Evolutionary conservation across 2,888 invertebrate genomes (phyloP).

Genomic region (Leucozona laternaria): DNA sequence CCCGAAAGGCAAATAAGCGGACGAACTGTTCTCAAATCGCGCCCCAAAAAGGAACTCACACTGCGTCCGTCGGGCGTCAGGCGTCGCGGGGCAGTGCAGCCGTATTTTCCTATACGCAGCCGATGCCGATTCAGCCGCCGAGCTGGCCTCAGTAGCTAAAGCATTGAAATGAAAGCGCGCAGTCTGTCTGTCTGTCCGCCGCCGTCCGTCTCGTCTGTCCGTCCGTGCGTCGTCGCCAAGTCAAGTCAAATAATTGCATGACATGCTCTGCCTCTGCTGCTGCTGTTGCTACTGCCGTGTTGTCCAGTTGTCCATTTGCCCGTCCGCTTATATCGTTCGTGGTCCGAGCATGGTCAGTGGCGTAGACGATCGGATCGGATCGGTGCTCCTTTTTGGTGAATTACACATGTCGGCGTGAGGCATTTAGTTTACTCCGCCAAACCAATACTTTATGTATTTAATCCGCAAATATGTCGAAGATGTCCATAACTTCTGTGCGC

Average conservation of each 20-base stretch:
- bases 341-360: constrained; percentile 49
- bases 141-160: constrained; percentile 28
- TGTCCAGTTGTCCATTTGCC: constrained; percentile 41
- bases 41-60: constrained; percentile 74
- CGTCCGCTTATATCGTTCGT: constrained; percentile 34
- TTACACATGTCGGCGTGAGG: constrained; percentile 74
- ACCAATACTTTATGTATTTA: constrained; percentile 61
- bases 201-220: background rate
- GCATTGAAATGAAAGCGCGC: constrained; percentile 65
- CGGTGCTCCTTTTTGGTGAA: constrained; percentile 75
- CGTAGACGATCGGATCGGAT: constrained; percentile 60
- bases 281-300: no score
- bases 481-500: constrained; percentile 70
- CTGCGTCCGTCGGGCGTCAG: constrained; percentile 18
- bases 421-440: constrained; percentile 70
- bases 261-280: constrained; percentile 53
- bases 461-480: constrained; percentile 74
- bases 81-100: constrained; percentile 1
- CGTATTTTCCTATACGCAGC: constrained; percentile 41
- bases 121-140: constrained; percentile 4
- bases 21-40: constrained; percentile 74
- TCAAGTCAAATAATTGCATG: constrained; percentile 72
- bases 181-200: background rate
- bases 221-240: constrained; percentile 14
- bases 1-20: constrained; percentile 76